Conservation (phyloP, 1,140 invertebrate species). For the Holcopasites calliopsidis region DNA sequence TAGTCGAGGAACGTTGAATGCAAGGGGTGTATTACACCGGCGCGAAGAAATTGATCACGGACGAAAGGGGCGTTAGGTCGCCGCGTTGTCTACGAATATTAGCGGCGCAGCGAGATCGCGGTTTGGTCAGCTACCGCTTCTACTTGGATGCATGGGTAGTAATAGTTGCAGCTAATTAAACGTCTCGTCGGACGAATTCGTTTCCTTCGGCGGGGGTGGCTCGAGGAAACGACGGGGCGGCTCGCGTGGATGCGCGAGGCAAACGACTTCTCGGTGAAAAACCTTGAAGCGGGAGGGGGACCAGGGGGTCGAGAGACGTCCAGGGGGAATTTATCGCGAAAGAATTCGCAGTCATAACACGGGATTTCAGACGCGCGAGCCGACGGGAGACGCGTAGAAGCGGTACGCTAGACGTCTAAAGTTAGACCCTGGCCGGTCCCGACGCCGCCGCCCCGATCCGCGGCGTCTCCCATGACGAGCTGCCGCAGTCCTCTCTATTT, state of each 20-base stretch:
- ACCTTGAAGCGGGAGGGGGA: not conserved
- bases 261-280: not conserved
- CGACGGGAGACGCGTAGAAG: slow-evolving; percentile 1
- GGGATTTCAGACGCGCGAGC: slow-evolving; percentile 30
- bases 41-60: slow-evolving; percentile 1
- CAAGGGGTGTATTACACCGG: not conserved
- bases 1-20: not conserved
- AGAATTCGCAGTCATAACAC: slow-evolving; percentile 63
- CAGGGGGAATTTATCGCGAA: slow-evolving; percentile 51
- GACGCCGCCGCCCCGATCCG: slow-evolving; percentile 6
- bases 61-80: not conserved
- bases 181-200: not conserved
- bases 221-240: no score
- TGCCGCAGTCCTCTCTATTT: not conserved
- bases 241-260: no score
- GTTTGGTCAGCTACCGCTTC: no score
- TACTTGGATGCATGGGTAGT: no score
- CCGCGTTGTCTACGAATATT: not conserved
- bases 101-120: no score
- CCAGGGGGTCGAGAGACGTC: not conserved
- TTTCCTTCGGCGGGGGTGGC: no score
- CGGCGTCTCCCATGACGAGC: slow-evolving; percentile 27
- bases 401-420: slow-evolving; percentile 54
- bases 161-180: slow-evolving; percentile 25
- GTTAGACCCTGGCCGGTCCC: slow-evolving; percentile 47